phyloP scores from a whole-genome alignment of 30 jellyfish, hydroid and myxozoan species.

The Sanderia malayensis region DNA sequence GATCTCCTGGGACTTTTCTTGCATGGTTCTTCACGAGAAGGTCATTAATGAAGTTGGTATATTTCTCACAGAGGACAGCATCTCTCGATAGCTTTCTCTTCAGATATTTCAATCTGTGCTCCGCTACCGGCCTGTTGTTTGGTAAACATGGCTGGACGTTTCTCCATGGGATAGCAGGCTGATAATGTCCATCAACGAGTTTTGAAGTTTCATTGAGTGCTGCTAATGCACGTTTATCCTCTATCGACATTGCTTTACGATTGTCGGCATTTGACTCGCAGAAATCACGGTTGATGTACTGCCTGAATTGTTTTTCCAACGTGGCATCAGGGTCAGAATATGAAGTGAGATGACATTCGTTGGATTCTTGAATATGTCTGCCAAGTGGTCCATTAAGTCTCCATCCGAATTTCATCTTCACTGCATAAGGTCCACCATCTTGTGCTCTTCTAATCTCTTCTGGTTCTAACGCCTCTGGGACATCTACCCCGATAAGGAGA shows the following conservation, averaged over 20 bases:
- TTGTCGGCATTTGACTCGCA: too few relatives aligned
- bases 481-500: too few relatives aligned
- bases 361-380: conserved; percentile 17
- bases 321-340: conserved; percentile 19
- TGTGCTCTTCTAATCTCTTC: too few relatives aligned
- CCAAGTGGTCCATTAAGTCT: conserved; percentile 51
- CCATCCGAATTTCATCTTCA: conserved; percentile 66
- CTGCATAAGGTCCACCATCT: too few relatives aligned
- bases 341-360: conserved; percentile 28
- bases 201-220: conserved; percentile 22
- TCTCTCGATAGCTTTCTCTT: too few relatives aligned
- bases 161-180: too few relatives aligned
- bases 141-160: too few relatives aligned
- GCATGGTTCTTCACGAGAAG: conserved; percentile 2
- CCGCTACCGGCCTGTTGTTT: too few relatives aligned
- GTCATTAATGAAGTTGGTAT: conserved; percentile 14
- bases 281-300: conserved; percentile 41
- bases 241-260: too few relatives aligned
- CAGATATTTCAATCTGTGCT: too few relatives aligned
- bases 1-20: conserved; percentile 10
- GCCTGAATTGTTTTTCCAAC: conserved; percentile 28
- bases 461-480: too few relatives aligned
- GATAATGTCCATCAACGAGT: conserved; percentile 41
- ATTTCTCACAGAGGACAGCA: too few relatives aligned
- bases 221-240: conserved; percentile 38